Evolutionary conservation across 2,113 vertebrate genomes (phyloP), one percentile per base, ranked within the genome.

Genomic region (Zingel zingel): DNA sequence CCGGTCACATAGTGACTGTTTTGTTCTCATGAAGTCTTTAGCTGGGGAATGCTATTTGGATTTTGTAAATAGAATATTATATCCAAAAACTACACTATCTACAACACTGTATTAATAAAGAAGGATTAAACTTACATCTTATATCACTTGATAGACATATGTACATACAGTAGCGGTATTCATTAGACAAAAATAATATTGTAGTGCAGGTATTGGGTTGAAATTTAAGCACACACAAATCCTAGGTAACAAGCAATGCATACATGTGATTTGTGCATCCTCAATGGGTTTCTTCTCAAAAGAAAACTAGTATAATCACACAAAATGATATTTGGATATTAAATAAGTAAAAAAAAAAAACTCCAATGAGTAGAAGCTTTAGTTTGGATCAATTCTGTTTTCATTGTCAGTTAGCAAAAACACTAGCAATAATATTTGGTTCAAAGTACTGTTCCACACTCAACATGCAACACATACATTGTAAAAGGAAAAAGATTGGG

Each of bases 211-310:
- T 47, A 65, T 9, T 21, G 4, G n/a, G 23, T 50, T 79, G 12
- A 66, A 65, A 63, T 63, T 1, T 18, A 61, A 76, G 69, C 13
- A 75, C 61, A 74, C 59, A 65, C 1, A 53, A 75, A 36, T 56
- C 56, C 1, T 45, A 61, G 64, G 27, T 54, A 62, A 89, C 50
- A 83, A 88, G 68, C 66, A 61, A 86, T 54, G 72, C 48, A 43
- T 70, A 67, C 86, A 89, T 90, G 89, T 88, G 79, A 86, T 86
- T 81, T 78, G 83, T 91, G 87, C 87, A 82, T 70, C 83, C 18
- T 74, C 25, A 78, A 64, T 64, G 27, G 64, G 6, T 71, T 83
- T 54, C 47, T 67, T 51, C 70, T 76, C 56, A 25, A 19, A 91
- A 61, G 30, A 64, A 74, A 83, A 79, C 2, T 3, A 53, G 4